Base-by-base conservation (phyloP, 53 echinoderm and acorn worm species). In the Antedon mediterranea region DNA sequence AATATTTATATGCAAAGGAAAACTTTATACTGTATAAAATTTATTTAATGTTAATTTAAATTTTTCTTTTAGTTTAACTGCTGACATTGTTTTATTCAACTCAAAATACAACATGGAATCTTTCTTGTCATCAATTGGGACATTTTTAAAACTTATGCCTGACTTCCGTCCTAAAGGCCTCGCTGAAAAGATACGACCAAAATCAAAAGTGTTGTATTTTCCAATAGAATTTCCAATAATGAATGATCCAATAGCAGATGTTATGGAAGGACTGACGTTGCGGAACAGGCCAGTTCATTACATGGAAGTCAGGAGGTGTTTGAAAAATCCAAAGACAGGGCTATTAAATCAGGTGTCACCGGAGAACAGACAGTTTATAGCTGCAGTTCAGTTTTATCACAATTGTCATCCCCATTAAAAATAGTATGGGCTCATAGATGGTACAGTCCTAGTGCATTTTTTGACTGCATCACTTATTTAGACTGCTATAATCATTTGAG, bases 361-460 rank as follows among this genome's bases (percentile, higher is more conserved):
- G 57, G 23, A 57, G 23, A 15, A 57, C 57, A 23, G 23, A 57
- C 9, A 57, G 3, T 6, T 2, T n/a, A n/a, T n/a, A 6, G 23
- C 23, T 18, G 15, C 7, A 23, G 57, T 26, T 57, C 20, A 18
- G 23, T 57, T 57, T 18, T 26, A 18, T 1, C 11, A 18, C 9
- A 57, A 23, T 18, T n/a, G n/a, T n/a, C 57, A 31, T 27, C 79
- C 71, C 74, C 84, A 28, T 82, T 94, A 26, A 89, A 92, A 71
- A 95, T 95, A 77, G 83, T 95, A 6, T 95, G 97, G 97, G 89
- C 97, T 71, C 97, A 95, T 28, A 86, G 97, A 81, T 95, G 97
- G 97, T 95, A 85, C n/a, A n/a, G n/a, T n/a, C n/a, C n/a, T n/a
- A n/a, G n/a, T 44, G 80, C 72, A 28, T 37, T 37, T 37, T 37